Conservation (phyloP, 2,888 invertebrate species). For the Drosophila greeni region DNA sequence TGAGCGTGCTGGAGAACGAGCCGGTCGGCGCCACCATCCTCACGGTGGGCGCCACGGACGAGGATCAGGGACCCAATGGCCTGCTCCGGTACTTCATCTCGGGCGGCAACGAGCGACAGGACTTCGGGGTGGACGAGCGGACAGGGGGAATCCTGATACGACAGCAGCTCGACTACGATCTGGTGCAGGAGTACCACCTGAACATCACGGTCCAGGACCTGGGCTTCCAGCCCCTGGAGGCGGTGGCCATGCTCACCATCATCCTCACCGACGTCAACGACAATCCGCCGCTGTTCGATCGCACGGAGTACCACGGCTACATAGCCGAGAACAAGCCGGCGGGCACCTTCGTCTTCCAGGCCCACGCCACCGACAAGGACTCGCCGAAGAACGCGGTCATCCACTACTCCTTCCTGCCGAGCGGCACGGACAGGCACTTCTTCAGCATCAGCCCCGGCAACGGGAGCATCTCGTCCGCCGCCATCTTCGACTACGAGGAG, state of each 20-base stretch:
- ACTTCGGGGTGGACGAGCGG: slow-evolving; percentile 88
- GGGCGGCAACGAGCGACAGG: slow-evolving; percentile 88
- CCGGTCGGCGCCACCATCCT: slow-evolving; percentile 90
- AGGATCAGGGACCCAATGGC: slow-evolving; percentile 93
- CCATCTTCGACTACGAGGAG: slow-evolving; percentile 93
- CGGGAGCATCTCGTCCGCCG: slow-evolving; percentile 87
- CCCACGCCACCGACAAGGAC: slow-evolving; percentile 90
- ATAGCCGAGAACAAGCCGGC: slow-evolving; percentile 90
- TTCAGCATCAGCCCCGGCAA: slow-evolving; percentile 88
- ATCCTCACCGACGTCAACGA: slow-evolving; percentile 95
- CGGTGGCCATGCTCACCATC: slow-evolving; percentile 90
- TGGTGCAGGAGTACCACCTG: slow-evolving; percentile 88
- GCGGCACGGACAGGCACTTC: slow-evolving; percentile 85
- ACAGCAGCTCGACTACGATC: slow-evolving; percentile 91
- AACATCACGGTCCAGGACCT: slow-evolving; percentile 93
- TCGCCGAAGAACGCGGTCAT: slow-evolving; percentile 92
- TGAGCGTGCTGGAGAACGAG: slow-evolving; percentile 94
- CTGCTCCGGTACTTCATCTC: slow-evolving; percentile 91
- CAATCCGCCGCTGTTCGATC: slow-evolving; percentile 92
- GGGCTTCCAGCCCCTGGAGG: slow-evolving; percentile 87
- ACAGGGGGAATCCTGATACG: slow-evolving; percentile 90
- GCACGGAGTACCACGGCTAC: slow-evolving; percentile 86
- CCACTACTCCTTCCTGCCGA: slow-evolving; percentile 87
- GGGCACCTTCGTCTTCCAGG: slow-evolving; percentile 86
- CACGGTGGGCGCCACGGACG: slow-evolving; percentile 90